Evolutionary conservation across 2,113 vertebrate species (phyloP).

Genomic region (Jacana jacana): DNA sequence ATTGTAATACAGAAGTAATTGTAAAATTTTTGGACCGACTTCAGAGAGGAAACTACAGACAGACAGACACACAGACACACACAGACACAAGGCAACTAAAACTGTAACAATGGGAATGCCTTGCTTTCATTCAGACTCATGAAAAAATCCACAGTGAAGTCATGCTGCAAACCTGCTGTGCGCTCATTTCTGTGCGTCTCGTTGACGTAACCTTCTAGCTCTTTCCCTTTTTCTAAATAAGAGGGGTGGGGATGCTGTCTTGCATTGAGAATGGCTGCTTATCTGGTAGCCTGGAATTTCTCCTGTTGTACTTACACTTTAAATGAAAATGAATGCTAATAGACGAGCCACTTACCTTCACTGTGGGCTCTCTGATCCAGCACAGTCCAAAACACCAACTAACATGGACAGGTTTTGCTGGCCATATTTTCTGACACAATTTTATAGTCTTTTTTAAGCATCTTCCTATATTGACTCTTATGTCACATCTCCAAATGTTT

Average conservation of each 20-base stretch:
- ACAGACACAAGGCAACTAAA: not conserved
- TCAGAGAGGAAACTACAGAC: not conserved
- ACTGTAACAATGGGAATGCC: not conserved
- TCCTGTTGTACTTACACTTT: not conserved
- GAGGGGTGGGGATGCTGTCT: not conserved
- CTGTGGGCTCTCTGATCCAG: not conserved
- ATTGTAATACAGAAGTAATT: not conserved
- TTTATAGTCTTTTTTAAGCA: not conserved
- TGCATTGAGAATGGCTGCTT: not conserved
- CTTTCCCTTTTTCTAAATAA: not conserved
- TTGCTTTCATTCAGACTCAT: not conserved
- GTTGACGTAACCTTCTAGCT: not conserved
- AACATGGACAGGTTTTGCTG: not conserved
- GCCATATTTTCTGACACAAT: not conserved
- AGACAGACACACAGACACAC: not conserved
- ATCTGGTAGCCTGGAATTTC: not conserved
- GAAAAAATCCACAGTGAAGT: not conserved
- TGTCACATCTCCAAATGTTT: slow-evolving; percentile 29
- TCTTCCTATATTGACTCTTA: not conserved
- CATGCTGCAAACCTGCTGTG: not conserved
- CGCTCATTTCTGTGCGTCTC: not conserved
- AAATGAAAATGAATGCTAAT: not conserved
- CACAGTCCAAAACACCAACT: not conserved
- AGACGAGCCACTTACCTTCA: not conserved
- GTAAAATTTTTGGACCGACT: not conserved